Conservation (phyloP, 2,113 vertebrate genomes). For the Lasiurus borealis region DNA sequence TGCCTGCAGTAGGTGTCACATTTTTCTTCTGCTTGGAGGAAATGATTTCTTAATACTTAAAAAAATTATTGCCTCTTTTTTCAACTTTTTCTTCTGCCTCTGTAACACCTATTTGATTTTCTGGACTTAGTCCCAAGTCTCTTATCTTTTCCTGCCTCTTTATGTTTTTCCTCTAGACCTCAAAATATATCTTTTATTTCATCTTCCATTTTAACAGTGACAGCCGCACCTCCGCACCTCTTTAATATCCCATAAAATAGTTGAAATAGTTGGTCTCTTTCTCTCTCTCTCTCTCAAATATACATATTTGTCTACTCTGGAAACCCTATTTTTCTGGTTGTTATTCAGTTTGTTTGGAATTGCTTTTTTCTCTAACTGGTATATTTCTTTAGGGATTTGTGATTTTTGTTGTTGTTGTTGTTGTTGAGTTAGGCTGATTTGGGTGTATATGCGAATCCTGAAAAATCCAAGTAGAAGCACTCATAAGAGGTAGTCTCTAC, state of each 20-base stretch:
- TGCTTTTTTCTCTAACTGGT: not conserved
- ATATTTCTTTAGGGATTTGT: not conserved
- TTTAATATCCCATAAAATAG: constrained; percentile 17
- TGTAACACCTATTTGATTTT: constrained; percentile 21
- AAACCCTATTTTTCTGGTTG: not conserved
- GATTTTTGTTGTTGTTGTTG: not conserved
- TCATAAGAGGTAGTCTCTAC: not conserved
- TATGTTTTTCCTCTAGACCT: constrained; percentile 19
- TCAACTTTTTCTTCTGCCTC: not conserved
- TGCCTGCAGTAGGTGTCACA: not conserved
- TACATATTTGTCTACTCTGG: not conserved
- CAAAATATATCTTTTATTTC: constrained; percentile 41
- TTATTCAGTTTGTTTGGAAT: not conserved
- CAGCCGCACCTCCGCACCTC: not conserved
- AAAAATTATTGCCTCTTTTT: not conserved
- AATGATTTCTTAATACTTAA: not conserved
- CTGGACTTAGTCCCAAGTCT: constrained; percentile 12
- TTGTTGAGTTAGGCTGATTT: not conserved
- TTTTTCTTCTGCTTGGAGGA: constrained; percentile 13
- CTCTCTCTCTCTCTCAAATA: not conserved
- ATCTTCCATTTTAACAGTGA: constrained; percentile 42
- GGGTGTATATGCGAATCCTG: not conserved
- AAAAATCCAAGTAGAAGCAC: not conserved
- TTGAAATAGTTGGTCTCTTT: not conserved
- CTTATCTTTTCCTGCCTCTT: constrained; percentile 47